Evolutionary conservation across 2,888 invertebrate genomes (phyloP), one percentile per base, ranked within the genome.

Genomic region (Pandemis cinnamomeana): DNA sequence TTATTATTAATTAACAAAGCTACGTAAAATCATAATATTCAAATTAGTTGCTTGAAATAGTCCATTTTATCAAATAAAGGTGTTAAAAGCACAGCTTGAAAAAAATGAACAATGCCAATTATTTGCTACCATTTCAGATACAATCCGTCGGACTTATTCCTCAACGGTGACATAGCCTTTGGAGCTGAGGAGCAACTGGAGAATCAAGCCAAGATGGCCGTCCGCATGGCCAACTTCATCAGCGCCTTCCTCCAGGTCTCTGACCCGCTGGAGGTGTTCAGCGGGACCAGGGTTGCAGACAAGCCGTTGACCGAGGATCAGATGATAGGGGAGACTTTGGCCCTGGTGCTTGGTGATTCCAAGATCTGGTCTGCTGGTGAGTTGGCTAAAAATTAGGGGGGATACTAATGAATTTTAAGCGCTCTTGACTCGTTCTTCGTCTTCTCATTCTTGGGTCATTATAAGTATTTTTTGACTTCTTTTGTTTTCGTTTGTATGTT

Each of bases 151-250:
- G 96, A 98, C 83, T 91, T 99, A 60, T 89, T 95, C 75, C 91
- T 99, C 55, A 97, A 97, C 68, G 99, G 99, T 0, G 99, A 99
- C 87, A 96, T 98, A 64, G 96, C 96, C 53, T 98, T 93, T 85
- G 99, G 98, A 0, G 97, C 97, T 0, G 96, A 98, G 81, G 96
- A 97, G 77, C 98, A 98, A 88, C 98, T 98, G 84, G 97, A 97
- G 85, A 98, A 98, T 84, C 98, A 99, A 93, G 99, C 99, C 0
- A 97, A 98, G 89, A 98, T 98, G 97, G 99, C 99, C 3, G 95
- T 99, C n/a, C 95, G 99, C 66, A 93, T 99, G 69, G 98, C 99
- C 0, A 99, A 99, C 89, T 99, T 99, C 88, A 97, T 99, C 79
- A 98, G 98, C 86, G 97, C 98, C 58, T 99, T 99, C 89, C 91